Base-by-base conservation (phyloP, 1,140 invertebrate genomes). In the Hermetia illucens region DNA sequence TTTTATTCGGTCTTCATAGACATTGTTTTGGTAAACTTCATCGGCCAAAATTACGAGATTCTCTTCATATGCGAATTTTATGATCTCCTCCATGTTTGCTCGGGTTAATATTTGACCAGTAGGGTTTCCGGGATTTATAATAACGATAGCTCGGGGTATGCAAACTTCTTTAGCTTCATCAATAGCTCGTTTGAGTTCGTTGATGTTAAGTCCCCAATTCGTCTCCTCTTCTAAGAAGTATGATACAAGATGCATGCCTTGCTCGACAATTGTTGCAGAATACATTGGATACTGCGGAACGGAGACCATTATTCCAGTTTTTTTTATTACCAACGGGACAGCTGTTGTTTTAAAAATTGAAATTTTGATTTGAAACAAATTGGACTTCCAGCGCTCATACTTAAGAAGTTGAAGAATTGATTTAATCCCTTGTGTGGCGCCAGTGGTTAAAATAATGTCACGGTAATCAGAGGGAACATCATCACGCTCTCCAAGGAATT, bases 221-320 rank as follows among this genome's bases (percentile, higher is more conserved):
- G 77, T 77, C 1, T 72, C 72, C 62, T 97, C 93, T 65, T 96
- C 73, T 37, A 96, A 65, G 57, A 79, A 96, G 63, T 97, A 97
- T 1, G 78, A 80, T 36, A 91, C 71, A 71, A 84, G 80, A 15
- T 66, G 45, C 47, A 93, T 72, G 37, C 82, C 75, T 55, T 82
- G 90, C 64, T 92, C 88, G n/a, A 83, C 82, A 20, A 95, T 64
- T 0, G 87, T 82, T 2, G 92, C 92, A 1, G 89, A 91, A 63
- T 97, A 97, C 0, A 97, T 65, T 13, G 93, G 93, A 67, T 97
- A 98, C 55, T 96, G 91, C 1, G 92, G 92, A 53, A 95, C 95
- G 0, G 92, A 91, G 43, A 95, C 81, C 82, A 96, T 79, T 1
- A 96, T 75, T 27, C 88, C 58, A 1, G 68, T 68, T 63, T 34